Conservation (phyloP, 2,888 invertebrate genomes). For the Chymomyza fuscimana region DNA sequence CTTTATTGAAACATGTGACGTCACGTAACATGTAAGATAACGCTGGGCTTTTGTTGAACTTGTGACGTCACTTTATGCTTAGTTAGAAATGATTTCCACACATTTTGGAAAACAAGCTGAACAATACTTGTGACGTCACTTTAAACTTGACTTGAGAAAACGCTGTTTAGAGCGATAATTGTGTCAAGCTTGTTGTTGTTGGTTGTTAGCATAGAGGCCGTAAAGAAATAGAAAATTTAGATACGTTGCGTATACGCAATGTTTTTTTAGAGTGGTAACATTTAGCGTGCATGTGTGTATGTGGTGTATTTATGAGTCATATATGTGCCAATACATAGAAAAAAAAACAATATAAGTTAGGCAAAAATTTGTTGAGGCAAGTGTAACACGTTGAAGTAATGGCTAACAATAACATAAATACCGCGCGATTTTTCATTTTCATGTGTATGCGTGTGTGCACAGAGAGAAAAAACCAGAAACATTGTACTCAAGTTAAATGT, state of each 20-base stretch:
- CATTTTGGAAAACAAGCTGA: no score
- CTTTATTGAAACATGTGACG: no score
- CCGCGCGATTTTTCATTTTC: neutral
- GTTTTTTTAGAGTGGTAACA: neutral
- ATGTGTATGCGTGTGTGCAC: no score
- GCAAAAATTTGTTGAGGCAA: neutral
- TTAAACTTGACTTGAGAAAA: neutral
- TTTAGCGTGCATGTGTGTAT: neutral
- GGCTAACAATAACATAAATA: slow-evolving; percentile 6
- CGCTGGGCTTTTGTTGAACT: no score
- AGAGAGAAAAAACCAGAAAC: no score
- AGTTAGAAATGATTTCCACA: no score
- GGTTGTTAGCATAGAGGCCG: neutral
- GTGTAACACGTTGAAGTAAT: neutral
- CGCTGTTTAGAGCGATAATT: neutral
- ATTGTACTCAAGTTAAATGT: no score
- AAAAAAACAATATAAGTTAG: slow-evolving; percentile 5
- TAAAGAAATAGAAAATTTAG: neutral
- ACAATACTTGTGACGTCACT: neutral
- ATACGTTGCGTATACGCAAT: neutral
- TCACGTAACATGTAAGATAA: no score
- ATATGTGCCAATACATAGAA: neutral
- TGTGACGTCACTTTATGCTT: no score
- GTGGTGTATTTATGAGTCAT: neutral
- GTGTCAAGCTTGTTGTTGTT: neutral